phyloP scores from a whole-genome alignment of 2,797 vertebrate species.

The Synanceia verrucosa region DNA sequence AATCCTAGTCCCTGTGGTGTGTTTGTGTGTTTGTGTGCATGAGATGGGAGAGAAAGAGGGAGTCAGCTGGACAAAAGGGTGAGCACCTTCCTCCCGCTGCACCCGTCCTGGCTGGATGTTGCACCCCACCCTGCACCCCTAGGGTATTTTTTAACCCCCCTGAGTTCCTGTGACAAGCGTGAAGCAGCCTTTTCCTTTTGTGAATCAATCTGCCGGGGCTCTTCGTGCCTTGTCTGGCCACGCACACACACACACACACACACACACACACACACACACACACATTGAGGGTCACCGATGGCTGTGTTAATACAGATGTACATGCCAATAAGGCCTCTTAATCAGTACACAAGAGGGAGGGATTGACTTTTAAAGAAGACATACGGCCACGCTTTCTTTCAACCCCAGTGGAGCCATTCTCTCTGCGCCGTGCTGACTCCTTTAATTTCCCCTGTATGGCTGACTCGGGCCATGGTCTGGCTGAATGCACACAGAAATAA shows the following conservation, averaged over 20 bases:
- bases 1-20: constrained; percentile 86
- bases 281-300: constrained; percentile 54
- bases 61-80: constrained; percentile 57
- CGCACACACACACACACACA: constrained; percentile 15
- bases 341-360: constrained; percentile 81
- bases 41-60: constrained; percentile 43
- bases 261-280: constrained; percentile 52
- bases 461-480: constrained; percentile 5
- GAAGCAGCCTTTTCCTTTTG: constrained; percentile 80
- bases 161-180: constrained; percentile 73
- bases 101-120: constrained; percentile 36
- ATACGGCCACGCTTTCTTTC: constrained; percentile 56
- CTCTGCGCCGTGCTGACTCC: constrained; percentile 32
- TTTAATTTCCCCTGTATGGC: constrained; percentile 41
- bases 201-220: constrained; percentile 75
- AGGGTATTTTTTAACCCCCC: constrained; percentile 46
- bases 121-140: constrained; percentile 47
- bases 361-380: constrained; percentile 82
- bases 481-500: constrained; percentile 1
- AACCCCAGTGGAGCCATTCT: constrained; percentile 54
- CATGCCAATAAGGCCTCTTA: constrained; percentile 85
- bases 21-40: constrained; percentile 56
- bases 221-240: constrained; percentile 33
- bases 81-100: constrained; percentile 41
- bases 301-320: constrained; percentile 81